phyloP scores from a whole-genome alignment of 2,113 vertebrate species.

The Pantherophis guttatus region DNA sequence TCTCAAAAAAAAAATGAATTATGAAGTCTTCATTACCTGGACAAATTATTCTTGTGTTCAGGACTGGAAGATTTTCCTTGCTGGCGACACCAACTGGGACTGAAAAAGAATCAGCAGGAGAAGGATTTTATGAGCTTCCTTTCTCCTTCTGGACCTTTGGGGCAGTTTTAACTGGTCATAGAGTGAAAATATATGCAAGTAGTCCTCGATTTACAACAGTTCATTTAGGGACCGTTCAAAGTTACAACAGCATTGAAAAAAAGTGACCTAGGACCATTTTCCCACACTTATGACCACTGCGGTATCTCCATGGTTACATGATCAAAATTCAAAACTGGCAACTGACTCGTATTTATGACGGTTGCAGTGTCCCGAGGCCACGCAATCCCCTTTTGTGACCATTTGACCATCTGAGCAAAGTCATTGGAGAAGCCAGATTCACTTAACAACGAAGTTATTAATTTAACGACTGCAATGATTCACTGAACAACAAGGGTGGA shows the following conservation, averaged over 20 bases:
- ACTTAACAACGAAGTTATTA: too few species aligned
- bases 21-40: slow-evolving; percentile 76
- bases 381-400: not conserved
- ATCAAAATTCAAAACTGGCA: too few species aligned
- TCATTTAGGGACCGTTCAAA: not conserved
- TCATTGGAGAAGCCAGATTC: not conserved
- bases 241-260: not conserved
- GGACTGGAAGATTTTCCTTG: slow-evolving; percentile 96
- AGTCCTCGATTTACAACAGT: not conserved
- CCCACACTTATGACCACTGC: too few species aligned
- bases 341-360: not conserved
- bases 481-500: too few species aligned
- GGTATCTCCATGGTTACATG: rapidly evolving
- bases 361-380: rapidly evolving
- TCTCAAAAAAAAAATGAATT: not conserved
- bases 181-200: not conserved
- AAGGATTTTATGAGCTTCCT: slow-evolving; percentile 75
- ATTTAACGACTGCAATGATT: too few species aligned
- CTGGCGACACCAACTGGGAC: slow-evolving; percentile 81
- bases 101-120: slow-evolving; percentile 81
- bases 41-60: slow-evolving; percentile 97
- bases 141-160: slow-evolving; percentile 81
- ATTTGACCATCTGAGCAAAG: not conserved
- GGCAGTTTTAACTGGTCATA: slow-evolving; percentile 69
- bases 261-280: not conserved